These are phyloP conservation scores for Selenia dentaria DNA, from an alignment of 2,888 invertebrate species.

Conservation along the genomic window DNA sequence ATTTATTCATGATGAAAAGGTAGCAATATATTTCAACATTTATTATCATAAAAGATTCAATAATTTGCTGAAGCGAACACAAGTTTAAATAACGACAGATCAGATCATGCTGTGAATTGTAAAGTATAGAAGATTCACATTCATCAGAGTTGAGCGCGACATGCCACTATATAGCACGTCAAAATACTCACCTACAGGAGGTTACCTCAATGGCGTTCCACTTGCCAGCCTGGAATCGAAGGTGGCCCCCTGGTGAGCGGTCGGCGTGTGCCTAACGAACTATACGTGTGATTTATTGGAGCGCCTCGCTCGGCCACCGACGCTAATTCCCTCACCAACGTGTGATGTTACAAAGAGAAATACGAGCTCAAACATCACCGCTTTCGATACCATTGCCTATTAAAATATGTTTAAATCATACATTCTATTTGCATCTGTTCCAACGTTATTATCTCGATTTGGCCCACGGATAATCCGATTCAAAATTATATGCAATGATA, in stretches of 20 bases:
- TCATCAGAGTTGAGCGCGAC: conserved; percentile 63
- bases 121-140: conserved; percentile 39
- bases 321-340: conserved; percentile 75
- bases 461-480: conserved; percentile 38
- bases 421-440: conserved; percentile 29
- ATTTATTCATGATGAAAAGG: neutral
- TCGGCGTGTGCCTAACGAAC: conserved; percentile 79
- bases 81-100: conserved; percentile 17
- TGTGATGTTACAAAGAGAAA: conserved; percentile 69
- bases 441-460: conserved; percentile 34
- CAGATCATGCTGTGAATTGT: conserved; percentile 19
- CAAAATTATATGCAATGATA: conserved; percentile 41
- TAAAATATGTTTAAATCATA: conserved; percentile 41
- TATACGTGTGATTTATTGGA: conserved; percentile 71
- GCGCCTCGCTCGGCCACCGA: conserved; percentile 56
- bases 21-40: neutral
- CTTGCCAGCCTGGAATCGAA: conserved; percentile 75
- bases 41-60: neutral
- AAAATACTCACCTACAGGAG: conserved; percentile 78
- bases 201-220: conserved; percentile 69
- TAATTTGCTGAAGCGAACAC: neutral
- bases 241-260: conserved; percentile 71
- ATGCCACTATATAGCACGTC: conserved; percentile 69
- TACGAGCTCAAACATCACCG: conserved; percentile 41
- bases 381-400: conserved; percentile 46